These are phyloP conservation scores for Grantiella picta DNA, from an alignment of 2,113 vertebrate species.

Conservation along the genomic window DNA sequence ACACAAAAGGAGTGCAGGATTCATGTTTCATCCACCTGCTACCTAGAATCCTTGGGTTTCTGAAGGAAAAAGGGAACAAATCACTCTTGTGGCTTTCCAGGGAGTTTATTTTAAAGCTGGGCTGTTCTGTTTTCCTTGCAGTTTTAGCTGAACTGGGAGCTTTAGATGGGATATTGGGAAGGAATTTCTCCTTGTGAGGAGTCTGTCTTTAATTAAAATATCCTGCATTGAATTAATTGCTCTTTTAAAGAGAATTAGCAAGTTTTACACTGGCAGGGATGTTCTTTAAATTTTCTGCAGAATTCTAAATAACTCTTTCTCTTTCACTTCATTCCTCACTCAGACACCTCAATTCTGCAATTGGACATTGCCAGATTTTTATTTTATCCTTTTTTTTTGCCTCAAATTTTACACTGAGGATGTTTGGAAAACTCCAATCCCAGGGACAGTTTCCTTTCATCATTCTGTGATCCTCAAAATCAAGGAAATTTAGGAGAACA, in stretches of 20 bases:
- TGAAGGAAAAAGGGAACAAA: constrained; percentile 12
- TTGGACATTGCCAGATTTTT: too few species aligned
- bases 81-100: constrained; percentile 47
- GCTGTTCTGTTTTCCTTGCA: neutral
- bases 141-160: neutral
- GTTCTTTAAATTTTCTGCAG: neutral
- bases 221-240: too few species aligned
- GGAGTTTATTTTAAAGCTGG: constrained; percentile 50
- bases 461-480: too few species aligned
- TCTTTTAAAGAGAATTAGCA: neutral
- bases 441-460: too few species aligned
- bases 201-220: neutral
- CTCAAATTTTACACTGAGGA: too few species aligned
- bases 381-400: too few species aligned
- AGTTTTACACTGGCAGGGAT: neutral
- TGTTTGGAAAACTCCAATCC: too few species aligned
- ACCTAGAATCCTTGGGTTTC: constrained; percentile 45
- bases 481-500: too few species aligned
- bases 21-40: constrained; percentile 77
- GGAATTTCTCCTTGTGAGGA: neutral
- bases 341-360: too few species aligned
- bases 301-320: neutral
- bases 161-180: neutral
- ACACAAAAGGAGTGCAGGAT: neutral
- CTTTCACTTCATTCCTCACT: too few species aligned